phyloP scores from a whole-genome alignment of 2,113 vertebrate genomes.

The Cryptotis parvus region DNA sequence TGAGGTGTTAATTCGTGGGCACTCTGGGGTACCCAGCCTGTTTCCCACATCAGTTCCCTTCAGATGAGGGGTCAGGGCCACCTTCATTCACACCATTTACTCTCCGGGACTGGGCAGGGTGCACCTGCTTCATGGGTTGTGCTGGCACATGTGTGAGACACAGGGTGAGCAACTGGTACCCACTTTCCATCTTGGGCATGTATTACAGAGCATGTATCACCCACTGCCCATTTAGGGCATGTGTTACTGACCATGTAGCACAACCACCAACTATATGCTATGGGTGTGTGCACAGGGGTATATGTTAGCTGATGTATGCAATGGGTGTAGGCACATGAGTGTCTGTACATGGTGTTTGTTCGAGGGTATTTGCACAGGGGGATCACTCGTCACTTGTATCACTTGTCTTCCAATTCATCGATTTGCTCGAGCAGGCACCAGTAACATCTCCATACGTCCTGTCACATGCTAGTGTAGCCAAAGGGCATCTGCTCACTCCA shows the following conservation, averaged over 20 bases:
- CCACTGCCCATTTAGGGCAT: background rate
- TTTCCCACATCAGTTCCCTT: background rate
- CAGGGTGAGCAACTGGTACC: fast-evolving
- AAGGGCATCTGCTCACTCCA: too few species aligned
- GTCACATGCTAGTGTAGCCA: too few species aligned
- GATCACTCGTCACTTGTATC: too few species aligned
- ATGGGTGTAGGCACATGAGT: too few species aligned
- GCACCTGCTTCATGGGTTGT: too few species aligned
- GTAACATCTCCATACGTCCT: too few species aligned
- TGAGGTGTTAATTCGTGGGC: background rate
- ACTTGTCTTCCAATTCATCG: too few species aligned
- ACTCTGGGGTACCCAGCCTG: background rate
- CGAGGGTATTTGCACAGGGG: too few species aligned
- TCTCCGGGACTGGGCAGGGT: background rate
- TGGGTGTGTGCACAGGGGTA: too few species aligned
- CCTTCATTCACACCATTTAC: background rate
- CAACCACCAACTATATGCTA: too few species aligned
- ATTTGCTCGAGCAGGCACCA: too few species aligned
- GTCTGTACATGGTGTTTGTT: background rate
- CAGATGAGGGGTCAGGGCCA: background rate
- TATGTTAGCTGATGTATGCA: too few species aligned
- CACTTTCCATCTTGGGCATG: background rate
- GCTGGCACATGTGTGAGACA: background rate
- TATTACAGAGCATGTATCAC: background rate
- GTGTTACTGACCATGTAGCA: background rate